Percentiles rank a stretch among this genome's conserved stretches.
phyloP scores from a whole-genome alignment of 2,113 vertebrate species.

The Neolamprologus variostigma region DNA sequence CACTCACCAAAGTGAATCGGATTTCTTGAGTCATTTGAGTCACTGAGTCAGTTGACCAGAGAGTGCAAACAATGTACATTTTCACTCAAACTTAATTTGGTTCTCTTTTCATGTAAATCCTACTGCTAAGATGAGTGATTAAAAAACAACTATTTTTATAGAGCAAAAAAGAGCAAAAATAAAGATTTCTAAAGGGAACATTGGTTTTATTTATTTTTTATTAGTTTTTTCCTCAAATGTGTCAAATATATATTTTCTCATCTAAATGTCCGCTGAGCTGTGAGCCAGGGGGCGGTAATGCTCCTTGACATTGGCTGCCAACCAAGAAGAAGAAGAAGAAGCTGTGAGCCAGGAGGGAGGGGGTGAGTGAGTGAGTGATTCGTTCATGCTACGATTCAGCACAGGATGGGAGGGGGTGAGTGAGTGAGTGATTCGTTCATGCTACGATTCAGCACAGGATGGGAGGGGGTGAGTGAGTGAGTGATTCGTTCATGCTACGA shows the following conservation, averaged over 20 bases:
- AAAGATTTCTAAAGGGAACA: neutral
- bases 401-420: neutral
- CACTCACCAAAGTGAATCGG: neutral
- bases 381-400: neutral
- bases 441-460: accelerated
- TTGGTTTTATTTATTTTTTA: neutral
- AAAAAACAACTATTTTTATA: neutral
- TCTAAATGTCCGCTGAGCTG: neutral
- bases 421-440: too few relatives aligned
- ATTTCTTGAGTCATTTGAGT: accelerated
- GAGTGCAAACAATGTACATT: neutral
- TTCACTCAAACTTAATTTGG: neutral
- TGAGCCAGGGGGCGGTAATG: neutral
- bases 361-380: neutral
- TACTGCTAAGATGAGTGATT: neutral
- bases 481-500: too few relatives aligned
- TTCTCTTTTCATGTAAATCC: neutral
- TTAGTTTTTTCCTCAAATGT: neutral
- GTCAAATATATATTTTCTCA: neutral
- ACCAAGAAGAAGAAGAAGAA: neutral
- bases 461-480: too few relatives aligned
- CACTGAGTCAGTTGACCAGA: neutral
- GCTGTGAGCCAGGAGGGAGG: neutral
- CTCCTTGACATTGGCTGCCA: accelerated
- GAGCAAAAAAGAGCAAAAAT: neutral